Base-by-base conservation (phyloP, 2,113 vertebrate genomes). In the Crotalus viridis region DNA sequence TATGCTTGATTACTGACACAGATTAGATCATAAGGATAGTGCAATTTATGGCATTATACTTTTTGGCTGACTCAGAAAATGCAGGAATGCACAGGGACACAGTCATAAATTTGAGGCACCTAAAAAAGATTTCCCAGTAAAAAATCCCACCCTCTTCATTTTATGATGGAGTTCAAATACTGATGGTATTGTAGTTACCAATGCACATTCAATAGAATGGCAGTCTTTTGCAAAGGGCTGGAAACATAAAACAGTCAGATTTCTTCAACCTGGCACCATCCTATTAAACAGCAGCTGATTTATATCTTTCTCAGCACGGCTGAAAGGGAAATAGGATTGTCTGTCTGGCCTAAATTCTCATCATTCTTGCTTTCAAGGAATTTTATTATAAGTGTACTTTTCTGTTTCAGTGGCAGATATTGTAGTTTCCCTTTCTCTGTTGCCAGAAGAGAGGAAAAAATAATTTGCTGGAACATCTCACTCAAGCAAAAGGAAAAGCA, bases 391-490 rank as follows among this genome's bases (percentile, higher is more conserved):
- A 61, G 59, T 22, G 5, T 17, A 59, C n/a, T 33, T 59, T 87
- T 21, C 43, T 87, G 57, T 74, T 26, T 88, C 48, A 61, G 85
- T 61, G 48, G 69, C 46, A 57, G 7, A 21, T 85, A 43, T 93
- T 57, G n/a, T 88, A n/a, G 26, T 92, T 52, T 59, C 13, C 89
- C n/a, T 51, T 90, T 56, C 90, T 91, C 91, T 92, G 93, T 81
- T 92, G 54, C 61, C 88, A 55, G 61, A 90, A 69, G 88, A 88
- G 10, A 93, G 55, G 48, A 86, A 74, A 59, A 88, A 74, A 39
- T 88, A 54, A 22, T 8, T 89, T 85, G 85, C 64, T 91, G 93
- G 90, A 93, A 92, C 33, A 88, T 52, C 28, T 92, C 90, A 94
- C 56, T 54, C 91, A 91, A 95, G 57, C 48, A 28, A 28, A 90